These are phyloP conservation scores for Spea multiplicata DNA, from an alignment of 2,113 vertebrate genomes.

Conservation along the genomic window DNA sequence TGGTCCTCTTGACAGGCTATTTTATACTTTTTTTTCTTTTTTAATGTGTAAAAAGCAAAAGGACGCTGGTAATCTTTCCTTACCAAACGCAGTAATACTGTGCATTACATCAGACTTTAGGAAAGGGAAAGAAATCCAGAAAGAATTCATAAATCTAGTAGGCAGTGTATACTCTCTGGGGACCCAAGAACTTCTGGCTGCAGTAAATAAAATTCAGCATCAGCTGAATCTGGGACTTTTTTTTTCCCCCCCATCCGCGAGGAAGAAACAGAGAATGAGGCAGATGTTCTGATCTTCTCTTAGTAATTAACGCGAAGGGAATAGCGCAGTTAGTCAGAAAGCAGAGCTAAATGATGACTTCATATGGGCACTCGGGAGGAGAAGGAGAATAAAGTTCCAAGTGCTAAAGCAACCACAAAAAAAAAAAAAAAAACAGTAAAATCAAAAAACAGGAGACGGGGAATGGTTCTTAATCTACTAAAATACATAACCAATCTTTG, in stretches of 20 bases:
- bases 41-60: background rate
- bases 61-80: background rate
- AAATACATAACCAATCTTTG: background rate
- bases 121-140: background rate
- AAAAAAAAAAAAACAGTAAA: background rate
- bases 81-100: background rate
- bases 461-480: slow-evolving; percentile 5
- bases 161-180: slow-evolving; percentile 22
- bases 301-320: slow-evolving; percentile 32
- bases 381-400: background rate
- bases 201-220: slow-evolving; percentile 37
- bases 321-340: slow-evolving; percentile 18
- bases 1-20: background rate
- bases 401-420: background rate
- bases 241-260: background rate
- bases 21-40: background rate
- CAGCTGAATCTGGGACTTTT: slow-evolving; percentile 26
- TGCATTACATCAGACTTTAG: slow-evolving; percentile 11
- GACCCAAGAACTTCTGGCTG: slow-evolving; percentile 26
- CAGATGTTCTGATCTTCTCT: slow-evolving; percentile 41
- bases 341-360: slow-evolving; percentile 24
- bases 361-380: slow-evolving; percentile 15
- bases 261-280: slow-evolving; percentile 11
- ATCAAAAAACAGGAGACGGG: background rate
- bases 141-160: slow-evolving; percentile 37